Conservation (phyloP, 2,888 invertebrate species). For the Diaperis boleti region DNA sequence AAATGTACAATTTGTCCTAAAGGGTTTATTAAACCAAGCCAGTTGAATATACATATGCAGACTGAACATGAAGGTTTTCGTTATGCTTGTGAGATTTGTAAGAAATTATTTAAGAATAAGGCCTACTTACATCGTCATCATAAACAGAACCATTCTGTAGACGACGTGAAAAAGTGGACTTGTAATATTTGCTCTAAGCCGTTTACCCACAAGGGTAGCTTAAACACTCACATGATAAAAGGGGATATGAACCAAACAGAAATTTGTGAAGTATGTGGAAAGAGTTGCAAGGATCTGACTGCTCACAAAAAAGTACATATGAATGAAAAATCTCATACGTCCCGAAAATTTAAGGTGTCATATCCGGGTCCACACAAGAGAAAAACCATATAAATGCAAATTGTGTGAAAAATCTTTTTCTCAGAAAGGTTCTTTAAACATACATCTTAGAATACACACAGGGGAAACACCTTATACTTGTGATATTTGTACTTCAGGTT, state of each 20-base stretch:
- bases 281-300: not conserved
- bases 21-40: too few relatives aligned
- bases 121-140: too few relatives aligned
- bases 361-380: not conserved
- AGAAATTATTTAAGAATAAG: too few relatives aligned
- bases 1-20: too few relatives aligned
- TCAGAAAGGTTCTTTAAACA: too few relatives aligned
- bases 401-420: not conserved
- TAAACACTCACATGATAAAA: constrained; percentile 55
- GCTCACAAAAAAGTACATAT: not conserved
- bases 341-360: not conserved
- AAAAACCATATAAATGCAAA: not conserved
- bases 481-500: too few relatives aligned
- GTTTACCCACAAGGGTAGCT: constrained; percentile 61
- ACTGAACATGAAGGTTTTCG: too few relatives aligned
- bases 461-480: too few relatives aligned
- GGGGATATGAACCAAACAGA: constrained; percentile 50
- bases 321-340: not conserved
- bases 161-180: constrained; percentile 65
- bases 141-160: too few relatives aligned
- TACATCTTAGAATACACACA: not conserved
- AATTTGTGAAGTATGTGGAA: constrained; percentile 44
- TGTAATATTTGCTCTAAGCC: constrained; percentile 69
- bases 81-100: too few relatives aligned
- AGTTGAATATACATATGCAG: too few relatives aligned